Evolutionary conservation across 2,797 vertebrate genomes (phyloP), one percentile per base, ranked within the genome.

Genomic region (Fringilla coelebs): DNA sequence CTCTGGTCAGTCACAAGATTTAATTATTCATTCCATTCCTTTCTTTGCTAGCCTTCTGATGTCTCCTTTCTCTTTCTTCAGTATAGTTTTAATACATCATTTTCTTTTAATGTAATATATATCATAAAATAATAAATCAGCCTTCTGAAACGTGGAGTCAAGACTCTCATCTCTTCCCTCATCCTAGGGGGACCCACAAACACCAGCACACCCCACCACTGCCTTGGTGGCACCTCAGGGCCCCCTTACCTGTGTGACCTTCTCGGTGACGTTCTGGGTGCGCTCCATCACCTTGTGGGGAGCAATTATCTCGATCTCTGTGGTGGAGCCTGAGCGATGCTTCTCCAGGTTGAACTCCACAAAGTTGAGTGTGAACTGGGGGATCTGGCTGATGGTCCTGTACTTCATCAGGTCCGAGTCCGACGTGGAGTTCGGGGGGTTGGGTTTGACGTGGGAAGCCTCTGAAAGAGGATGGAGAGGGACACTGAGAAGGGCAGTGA

Each of bases 231-330:
- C 52, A 62, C 25, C 63, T 9, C 54, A 49, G 5, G 1, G 0
- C 19, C 82, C 90, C 86, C 86, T 1, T 96, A 99, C 99, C 97
- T 99, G 99, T 6, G 99, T 99, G 97, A 99, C 99, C 96, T 99
- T 99, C 98, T 99, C 99, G 0, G 99, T 99, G 97, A 99, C 99
- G 1, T 99, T 99, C 98, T 99, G 99, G 7, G 99, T 99, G 61
- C 99, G 98, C 73, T 99, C 99, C 87, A 99, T 99, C 92, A 99
- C 98, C 94, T 99, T 99, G 98, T 99, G 99, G n/a, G 99, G 99
- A 0, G 99, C 99, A 3, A 99, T 99, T 90, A 99, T 99, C 97
- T 99, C 99, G 0, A 99, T 99, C 97, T 99, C 99, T 0, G 98
- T 98, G 93, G 99, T 98, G 15, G 99, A 99, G 25, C 99, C 98